Base-by-base conservation (phyloP, 2,797 vertebrate species). In the Rhynchotus rufescens region DNA sequence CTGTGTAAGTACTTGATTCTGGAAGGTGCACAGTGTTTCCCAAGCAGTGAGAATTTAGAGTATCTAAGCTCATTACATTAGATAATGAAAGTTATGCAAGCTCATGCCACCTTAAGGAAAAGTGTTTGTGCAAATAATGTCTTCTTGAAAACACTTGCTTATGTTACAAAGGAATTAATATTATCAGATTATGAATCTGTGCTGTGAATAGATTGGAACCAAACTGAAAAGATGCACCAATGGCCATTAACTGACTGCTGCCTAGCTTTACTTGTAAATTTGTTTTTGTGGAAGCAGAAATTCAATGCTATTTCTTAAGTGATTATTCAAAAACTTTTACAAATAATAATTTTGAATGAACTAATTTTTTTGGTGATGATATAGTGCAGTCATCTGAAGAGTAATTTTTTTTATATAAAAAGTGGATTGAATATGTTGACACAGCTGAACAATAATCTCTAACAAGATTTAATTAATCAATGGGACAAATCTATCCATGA, bases 91-190 rank as follows among this genome's bases (percentile, higher is more conserved):
- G 86, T 83, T 86, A 88, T 77, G 79, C 62, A 83, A 80, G 32
- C 16, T 86, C 84, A 47, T 86, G 51, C n/a, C 7, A 52, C 44
- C 84, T 84, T 69, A 93, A 93, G 86, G 57, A 90, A 93, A 91
- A 86, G 61, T 86, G 86, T 94, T 84, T 82, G 57, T 80, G 65
- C 51, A 93, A 92, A 89, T 91, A 92, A 80, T 88, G 79, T 91
- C 94, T 92, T 86, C 49, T 91, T 75, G 57, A 80, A 96, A 91
- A 88, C 81, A 71, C 22, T 84, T 23, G 3, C 84, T 84, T 68
- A 9, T 59, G n/a, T 85, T 80, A 84, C 65, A 82, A 88, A 89
- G 80, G 77, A 84, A 80, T 52, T 22, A 94, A 44, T 74, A 26
- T 10, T 71, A 6, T 80, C 68, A 40, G 84, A 77, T 71, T 7